Conservation (phyloP, 2,797 vertebrate species). For the Pseudochirops cupreus region DNA sequence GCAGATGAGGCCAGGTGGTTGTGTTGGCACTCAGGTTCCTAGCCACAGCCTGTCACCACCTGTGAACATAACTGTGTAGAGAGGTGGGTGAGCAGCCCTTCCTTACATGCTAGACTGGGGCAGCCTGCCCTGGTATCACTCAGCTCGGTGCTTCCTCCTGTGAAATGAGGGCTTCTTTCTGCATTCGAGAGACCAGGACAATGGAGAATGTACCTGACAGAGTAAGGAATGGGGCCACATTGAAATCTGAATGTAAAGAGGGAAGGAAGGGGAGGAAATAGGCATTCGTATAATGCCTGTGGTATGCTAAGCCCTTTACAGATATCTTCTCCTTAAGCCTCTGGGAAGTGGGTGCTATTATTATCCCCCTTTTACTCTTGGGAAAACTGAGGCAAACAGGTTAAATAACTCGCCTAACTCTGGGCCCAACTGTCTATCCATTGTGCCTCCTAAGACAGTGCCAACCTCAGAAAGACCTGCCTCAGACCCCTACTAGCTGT, state of each 20-base stretch:
- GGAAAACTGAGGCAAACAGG: neutral
- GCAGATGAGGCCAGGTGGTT: neutral
- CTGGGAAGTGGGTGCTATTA: neutral
- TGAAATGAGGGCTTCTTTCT: neutral
- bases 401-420: neutral
- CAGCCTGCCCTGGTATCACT: neutral
- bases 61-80: neutral
- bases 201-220: neutral
- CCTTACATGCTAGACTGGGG: no score
- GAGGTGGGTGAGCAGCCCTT: neutral
- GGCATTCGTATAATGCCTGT: neutral
- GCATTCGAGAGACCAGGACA: neutral
- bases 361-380: neutral
- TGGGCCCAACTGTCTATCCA: neutral
- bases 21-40: neutral
- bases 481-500: neutral
- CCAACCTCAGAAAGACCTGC: neutral
- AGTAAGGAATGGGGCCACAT: neutral
- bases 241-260: neutral
- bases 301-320: neutral
- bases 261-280: neutral
- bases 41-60: neutral
- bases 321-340: neutral
- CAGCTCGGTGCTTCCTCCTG: no score
- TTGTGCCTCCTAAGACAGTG: neutral